Evolutionary conservation across 2,797 vertebrate species (phyloP).

Genomic region (Scolopax bukidnonensis): DNA sequence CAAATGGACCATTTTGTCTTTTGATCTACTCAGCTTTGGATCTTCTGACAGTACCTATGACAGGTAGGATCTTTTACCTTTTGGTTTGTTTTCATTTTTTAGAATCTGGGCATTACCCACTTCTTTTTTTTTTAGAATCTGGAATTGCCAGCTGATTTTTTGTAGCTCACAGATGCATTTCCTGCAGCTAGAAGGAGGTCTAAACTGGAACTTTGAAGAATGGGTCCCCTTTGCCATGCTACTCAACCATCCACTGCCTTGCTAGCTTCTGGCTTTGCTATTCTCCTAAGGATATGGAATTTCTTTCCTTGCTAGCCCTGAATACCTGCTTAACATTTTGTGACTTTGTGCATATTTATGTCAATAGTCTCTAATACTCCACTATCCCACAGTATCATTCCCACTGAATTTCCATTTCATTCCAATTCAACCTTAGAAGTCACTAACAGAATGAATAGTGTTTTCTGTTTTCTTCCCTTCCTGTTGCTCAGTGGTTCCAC

Average conservation of each 20-base stretch:
- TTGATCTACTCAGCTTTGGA: neutral
- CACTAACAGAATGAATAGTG: neutral
- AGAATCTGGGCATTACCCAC: neutral
- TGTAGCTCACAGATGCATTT: neutral
- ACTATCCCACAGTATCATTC: neutral
- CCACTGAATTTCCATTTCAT: neutral
- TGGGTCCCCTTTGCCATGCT: neutral
- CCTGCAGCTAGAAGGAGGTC: neutral
- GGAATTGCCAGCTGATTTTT: neutral
- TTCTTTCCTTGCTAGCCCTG: neutral
- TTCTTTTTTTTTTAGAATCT: neutral
- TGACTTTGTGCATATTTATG: neutral
- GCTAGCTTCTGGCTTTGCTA: neutral
- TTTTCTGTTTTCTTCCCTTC: neutral
- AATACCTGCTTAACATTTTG: neutral
- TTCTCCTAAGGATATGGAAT: neutral
- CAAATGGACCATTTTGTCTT: neutral
- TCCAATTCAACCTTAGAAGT: neutral
- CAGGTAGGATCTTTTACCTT: neutral
- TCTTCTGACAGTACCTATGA: neutral
- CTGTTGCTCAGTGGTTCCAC: neutral
- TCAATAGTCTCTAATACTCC: neutral
- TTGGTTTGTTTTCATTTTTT: neutral
- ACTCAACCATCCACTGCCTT: neutral
- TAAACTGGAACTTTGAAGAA: neutral